Percentiles rank a stretch among this genome's conserved stretches.
Conservation (phyloP, 2,797 vertebrate genomes). For the Chiroxiphia lanceolata region DNA sequence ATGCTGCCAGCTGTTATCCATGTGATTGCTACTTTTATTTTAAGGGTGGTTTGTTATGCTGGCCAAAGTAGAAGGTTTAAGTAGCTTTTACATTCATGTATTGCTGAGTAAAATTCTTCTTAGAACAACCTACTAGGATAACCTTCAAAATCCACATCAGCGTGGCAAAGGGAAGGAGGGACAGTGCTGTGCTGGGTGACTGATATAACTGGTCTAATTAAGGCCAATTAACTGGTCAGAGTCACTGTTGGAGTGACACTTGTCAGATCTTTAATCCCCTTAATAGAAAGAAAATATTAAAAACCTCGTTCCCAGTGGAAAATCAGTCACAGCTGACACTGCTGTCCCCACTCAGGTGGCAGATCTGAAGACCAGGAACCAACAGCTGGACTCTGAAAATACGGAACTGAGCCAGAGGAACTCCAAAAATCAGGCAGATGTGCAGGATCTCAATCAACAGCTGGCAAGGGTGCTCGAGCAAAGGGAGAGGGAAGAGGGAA, state of each 20-base stretch:
- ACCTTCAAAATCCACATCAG: background rate
- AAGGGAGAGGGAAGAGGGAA: conserved; percentile 60
- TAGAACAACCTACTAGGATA: background rate
- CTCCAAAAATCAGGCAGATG: conserved; percentile 75
- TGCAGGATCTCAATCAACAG: conserved; percentile 80
- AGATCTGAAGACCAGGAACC: conserved; percentile 82
- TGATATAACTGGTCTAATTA: background rate
- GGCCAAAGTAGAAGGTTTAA: background rate
- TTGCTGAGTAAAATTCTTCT: background rate
- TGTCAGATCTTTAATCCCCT: background rate
- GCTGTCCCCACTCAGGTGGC: conserved; percentile 77
- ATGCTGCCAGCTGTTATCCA: background rate
- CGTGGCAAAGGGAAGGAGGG: background rate
- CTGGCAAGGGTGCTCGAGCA: conserved; percentile 76
- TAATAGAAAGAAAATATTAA: background rate
- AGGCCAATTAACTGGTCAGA: background rate
- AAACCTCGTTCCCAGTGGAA: background rate
- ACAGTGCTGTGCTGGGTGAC: background rate
- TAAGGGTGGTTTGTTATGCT: background rate
- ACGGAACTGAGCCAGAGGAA: conserved; percentile 81
- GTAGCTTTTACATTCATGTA: background rate
- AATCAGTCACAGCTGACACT: background rate
- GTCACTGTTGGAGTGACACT: background rate
- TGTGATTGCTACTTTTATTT: background rate
- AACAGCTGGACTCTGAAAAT: conserved; percentile 85